Base-by-base conservation (phyloP, 2,888 invertebrate genomes). In the Eubasilissa splendida region DNA sequence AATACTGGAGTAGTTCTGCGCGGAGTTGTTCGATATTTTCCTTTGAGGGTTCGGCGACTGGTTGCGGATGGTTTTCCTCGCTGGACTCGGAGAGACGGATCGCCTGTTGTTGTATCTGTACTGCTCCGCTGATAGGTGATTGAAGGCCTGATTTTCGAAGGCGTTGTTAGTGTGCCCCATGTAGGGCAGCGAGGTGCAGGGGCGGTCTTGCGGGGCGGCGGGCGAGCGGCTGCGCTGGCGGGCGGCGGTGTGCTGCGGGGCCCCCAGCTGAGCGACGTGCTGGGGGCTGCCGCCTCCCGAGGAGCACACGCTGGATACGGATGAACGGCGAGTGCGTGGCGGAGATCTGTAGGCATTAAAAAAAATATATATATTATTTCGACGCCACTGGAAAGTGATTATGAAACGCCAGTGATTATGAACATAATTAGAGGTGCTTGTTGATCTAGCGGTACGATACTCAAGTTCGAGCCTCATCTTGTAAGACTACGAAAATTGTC, bases 241-340 rank as follows among this genome's bases (percentile, higher is more conserved):
- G 12, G 83, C 82, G 9, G 83, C 83, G 3, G 83, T 83, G 77
- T 85, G 85, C 70, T 86, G 84, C 76, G 85, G 85, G 71, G 85
- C 84, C 74, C 85, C 86, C 80, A 84, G 85, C 71, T 80, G 83
- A 54, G 74, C 56, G 14, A 81, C 60, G 84, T 84, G 84, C 73
- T 85, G 84, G 75, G 85, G 85, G 82, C 83, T 83, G 80, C 86
- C 85, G 76, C 87, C 87, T 53, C 86, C 87, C 78, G 87, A 88
- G 75, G 88, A 89, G 78, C 89, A 88, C 58, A 89, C 88, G 84
- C 89, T 89, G 82, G 90, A 90, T 77, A 89, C 89, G 52, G 90
- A 90, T 84, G 89, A 89, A 70, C 90, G 87, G 79, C 90, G 88
- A 50, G 89, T 89, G 84, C 89, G 87, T 78, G 90, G 90, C 82